Base-by-base conservation (phyloP, 2,888 invertebrate genomes). In the Archaeoteleia sp. region DNA sequence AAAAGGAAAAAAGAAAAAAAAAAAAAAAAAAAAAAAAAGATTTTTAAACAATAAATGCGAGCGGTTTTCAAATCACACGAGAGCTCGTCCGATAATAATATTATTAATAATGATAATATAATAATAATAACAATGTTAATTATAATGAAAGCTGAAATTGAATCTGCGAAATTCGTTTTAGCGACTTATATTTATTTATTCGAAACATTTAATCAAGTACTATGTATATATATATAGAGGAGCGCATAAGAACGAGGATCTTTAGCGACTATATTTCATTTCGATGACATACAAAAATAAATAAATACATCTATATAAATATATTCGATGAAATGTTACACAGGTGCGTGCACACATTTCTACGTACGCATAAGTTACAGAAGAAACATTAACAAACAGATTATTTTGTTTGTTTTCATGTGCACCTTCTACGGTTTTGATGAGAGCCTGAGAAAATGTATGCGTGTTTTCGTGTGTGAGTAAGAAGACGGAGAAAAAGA, bases 141-240 rank as follows among this genome's bases (percentile, higher is more conserved):
- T 35, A 35, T 17, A 15, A 30, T 45, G 29, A 29, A 8, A 29
- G 29, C 29, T 29, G n/a, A 9, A 29, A 29, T 29, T 29, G 39
- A 20, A 20, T 20, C 5, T 5, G 20, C 20, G 20, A 20, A 20
- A 8, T 30, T 30, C 30, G 30, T 39, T 39, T 20, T 39, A 39
- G 39, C 48, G 37, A 49, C 27, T 37, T 49, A 27, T 39, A 30
- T 43, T 49, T 49, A 39, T 49, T 49, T 49, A 45, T 45, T 45
- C 45, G 37, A 27, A 29, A 39, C 17, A 35, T 46, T 39, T 29
- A 35, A 49, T 37, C 32, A 13, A 35, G 32, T 46, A 53, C 46
- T 61, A 27, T 61, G 51, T 53, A 61, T 32, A 61, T 61, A 51
- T 27, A 42, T 45, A 48, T 23, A 45, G 27, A 40, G 20, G 27